These are phyloP conservation scores for Orthonyx spaldingii DNA, from an alignment of 2,113 vertebrate genomes.

Conservation along the genomic window DNA sequence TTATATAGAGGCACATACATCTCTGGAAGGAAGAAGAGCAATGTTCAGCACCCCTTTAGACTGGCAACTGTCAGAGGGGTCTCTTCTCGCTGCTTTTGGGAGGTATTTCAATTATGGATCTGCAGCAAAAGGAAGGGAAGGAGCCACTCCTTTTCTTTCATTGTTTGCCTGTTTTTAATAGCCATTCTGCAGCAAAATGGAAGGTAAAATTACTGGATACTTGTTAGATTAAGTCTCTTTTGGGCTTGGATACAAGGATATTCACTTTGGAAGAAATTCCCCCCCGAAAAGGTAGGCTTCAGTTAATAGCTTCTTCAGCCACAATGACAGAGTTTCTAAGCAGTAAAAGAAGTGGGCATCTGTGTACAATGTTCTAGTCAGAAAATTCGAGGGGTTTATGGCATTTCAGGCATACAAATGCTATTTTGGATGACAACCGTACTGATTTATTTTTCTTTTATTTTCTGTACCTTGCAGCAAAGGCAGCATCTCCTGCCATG, in stretches of 20 bases:
- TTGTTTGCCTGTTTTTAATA: not conserved
- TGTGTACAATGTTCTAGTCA: not conserved
- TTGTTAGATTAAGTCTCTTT: not conserved
- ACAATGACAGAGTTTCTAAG: not conserved
- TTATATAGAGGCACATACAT: not conserved
- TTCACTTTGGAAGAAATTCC: not conserved
- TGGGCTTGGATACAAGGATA: not conserved
- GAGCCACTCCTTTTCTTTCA: not conserved
- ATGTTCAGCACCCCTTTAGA: not conserved
- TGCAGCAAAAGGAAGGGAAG: not conserved
- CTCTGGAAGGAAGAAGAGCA: not conserved
- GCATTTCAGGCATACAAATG: not conserved
- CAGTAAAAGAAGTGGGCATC: not conserved
- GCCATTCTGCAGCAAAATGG: not conserved
- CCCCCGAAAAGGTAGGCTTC: not conserved
- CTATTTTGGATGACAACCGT: not conserved
- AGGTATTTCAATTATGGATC: not conserved
- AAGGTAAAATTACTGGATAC: not conserved
- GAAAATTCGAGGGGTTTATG: not conserved
- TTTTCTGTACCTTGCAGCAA: not conserved
- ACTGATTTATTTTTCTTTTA: not conserved
- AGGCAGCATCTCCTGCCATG: not conserved
- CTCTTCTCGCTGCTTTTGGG: not conserved
- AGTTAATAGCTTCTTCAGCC: not conserved
- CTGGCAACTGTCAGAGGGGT: rapidly evolving